Percentiles rank a stretch among this genome's conserved stretches.
Conservation (phyloP, 2,113 vertebrate species). For the Ginglymostoma cirratum region DNA sequence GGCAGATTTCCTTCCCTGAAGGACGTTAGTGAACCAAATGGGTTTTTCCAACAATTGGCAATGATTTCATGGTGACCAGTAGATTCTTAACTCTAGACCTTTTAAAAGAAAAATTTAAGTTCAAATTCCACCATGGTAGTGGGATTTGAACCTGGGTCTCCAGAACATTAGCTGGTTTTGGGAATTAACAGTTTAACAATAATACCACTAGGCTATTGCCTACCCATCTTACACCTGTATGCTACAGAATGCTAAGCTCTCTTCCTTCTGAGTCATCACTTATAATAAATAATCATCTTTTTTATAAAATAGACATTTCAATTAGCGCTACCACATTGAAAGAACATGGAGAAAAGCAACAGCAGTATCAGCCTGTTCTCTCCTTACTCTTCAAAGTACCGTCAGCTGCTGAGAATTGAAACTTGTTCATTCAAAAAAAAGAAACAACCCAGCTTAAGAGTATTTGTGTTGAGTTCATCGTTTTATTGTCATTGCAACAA, state of each 20-base stretch:
- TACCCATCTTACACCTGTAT: background rate
- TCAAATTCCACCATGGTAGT: too few relatives aligned
- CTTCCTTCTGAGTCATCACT: background rate
- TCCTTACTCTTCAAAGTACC: background rate
- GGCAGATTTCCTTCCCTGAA: too few relatives aligned
- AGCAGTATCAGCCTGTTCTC: background rate
- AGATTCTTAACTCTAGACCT: too few relatives aligned
- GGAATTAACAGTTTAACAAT: too few relatives aligned
- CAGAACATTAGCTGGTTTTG: too few relatives aligned
- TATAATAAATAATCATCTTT: too few relatives aligned
- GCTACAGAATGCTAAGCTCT: background rate
- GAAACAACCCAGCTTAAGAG: background rate
- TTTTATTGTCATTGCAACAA: background rate
- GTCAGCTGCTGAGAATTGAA: background rate
- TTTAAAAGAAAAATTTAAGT: too few relatives aligned
- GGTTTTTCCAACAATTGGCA: too few relatives aligned
- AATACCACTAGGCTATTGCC: too few relatives aligned
- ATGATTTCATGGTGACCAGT: too few relatives aligned
- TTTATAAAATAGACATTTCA: background rate
- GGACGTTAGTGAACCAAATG: too few relatives aligned
- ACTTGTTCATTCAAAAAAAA: background rate
- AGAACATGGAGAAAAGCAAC: background rate
- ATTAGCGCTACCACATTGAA: background rate
- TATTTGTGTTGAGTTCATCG: background rate
- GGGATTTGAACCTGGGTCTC: too few relatives aligned